Evolutionary conservation across 2,888 invertebrate species (phyloP).

Genomic region (Nephrocerus scutellatus): DNA sequence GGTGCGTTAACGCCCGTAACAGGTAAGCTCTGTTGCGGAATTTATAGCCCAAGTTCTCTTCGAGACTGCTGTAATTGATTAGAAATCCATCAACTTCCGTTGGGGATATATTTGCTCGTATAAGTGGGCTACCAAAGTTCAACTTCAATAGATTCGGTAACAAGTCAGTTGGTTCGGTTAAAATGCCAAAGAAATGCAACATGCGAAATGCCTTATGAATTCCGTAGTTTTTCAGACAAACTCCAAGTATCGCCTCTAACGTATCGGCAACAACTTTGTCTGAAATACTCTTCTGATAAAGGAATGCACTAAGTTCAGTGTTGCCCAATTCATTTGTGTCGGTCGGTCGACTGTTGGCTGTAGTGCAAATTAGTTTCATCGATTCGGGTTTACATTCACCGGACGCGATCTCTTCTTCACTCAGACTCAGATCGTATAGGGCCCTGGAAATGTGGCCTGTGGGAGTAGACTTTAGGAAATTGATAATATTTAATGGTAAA

Average conservation of each 20-base stretch:
- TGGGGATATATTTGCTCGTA: conserved; percentile 39
- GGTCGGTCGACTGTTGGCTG: conserved; percentile 3
- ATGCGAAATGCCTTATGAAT: conserved; percentile 49
- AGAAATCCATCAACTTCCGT: conserved; percentile 50
- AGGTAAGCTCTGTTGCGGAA: conserved; percentile 77
- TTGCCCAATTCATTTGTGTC: not conserved
- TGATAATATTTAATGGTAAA: conserved; percentile 50
- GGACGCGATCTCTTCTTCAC: conserved; percentile 45
- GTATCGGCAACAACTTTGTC: conserved; percentile 70
- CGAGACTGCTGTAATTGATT: conserved; percentile 51
- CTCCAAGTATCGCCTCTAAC: conserved; percentile 74
- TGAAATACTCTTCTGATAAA: conserved; percentile 49
- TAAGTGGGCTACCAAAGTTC: conserved; percentile 32
- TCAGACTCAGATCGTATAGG: conserved; percentile 49
- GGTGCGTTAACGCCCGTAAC: conserved; percentile 87
- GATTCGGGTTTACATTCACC: conserved; percentile 32
- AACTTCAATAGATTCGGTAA: conserved; percentile 34
- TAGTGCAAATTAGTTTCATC: conserved; percentile 5
- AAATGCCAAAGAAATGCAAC: conserved; percentile 59
- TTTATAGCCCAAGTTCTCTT: conserved; percentile 60
- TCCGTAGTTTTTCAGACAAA: conserved; percentile 56
- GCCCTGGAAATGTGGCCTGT: conserved; percentile 42
- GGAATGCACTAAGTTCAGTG: conserved; percentile 37
- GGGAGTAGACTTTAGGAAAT: conserved; percentile 26
- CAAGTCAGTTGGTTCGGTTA: conserved; percentile 48